Conservation (phyloP, 1,140 invertebrate genomes). For the Lycorma delicatula region DNA sequence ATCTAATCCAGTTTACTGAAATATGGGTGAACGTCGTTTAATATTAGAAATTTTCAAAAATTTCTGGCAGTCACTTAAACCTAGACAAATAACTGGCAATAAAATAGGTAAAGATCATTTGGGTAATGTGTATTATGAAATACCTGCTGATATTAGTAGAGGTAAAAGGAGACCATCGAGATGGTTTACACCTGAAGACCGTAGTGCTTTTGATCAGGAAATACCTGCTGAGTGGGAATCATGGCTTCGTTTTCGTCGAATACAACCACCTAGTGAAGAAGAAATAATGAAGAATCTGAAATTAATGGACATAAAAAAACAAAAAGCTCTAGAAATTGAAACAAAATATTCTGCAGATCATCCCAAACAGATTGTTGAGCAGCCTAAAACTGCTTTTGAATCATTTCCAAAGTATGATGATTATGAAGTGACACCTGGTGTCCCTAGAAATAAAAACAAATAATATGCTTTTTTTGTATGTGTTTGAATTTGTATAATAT, state of each 20-base stretch:
- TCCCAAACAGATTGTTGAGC: background rate
- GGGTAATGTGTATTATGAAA: slow-evolving; percentile 75
- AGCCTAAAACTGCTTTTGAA: background rate
- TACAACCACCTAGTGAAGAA: slow-evolving; percentile 56
- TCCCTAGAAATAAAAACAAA: too few species aligned
- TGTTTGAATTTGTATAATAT: too few species aligned
- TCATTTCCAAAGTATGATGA: background rate
- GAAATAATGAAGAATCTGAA: slow-evolving; percentile 61
- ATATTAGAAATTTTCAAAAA: slow-evolving; percentile 21
- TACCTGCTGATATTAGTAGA: slow-evolving; percentile 46
- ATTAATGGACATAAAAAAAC: slow-evolving; percentile 57
- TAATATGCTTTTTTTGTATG: too few species aligned
- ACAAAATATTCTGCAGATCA: slow-evolving; percentile 15
- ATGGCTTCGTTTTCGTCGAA: slow-evolving; percentile 62
- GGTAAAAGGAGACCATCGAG: slow-evolving; percentile 45
- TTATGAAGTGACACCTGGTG: too few species aligned
- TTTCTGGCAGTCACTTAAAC: slow-evolving; percentile 24
- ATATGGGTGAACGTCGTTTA: too few species aligned
- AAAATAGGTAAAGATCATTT: slow-evolving; percentile 59
- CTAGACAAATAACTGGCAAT: slow-evolving; percentile 35
- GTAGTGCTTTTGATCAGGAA: slow-evolving; percentile 47
- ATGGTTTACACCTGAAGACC: slow-evolving; percentile 58
- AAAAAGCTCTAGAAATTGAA: slow-evolving; percentile 62
- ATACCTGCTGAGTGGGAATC: slow-evolving; percentile 75
- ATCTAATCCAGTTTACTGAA: too few species aligned